Percentiles rank a stretch among this genome's conserved stretches.
phyloP scores from a whole-genome alignment of 2,888 invertebrate genomes.

The Escarpia spicata region DNA sequence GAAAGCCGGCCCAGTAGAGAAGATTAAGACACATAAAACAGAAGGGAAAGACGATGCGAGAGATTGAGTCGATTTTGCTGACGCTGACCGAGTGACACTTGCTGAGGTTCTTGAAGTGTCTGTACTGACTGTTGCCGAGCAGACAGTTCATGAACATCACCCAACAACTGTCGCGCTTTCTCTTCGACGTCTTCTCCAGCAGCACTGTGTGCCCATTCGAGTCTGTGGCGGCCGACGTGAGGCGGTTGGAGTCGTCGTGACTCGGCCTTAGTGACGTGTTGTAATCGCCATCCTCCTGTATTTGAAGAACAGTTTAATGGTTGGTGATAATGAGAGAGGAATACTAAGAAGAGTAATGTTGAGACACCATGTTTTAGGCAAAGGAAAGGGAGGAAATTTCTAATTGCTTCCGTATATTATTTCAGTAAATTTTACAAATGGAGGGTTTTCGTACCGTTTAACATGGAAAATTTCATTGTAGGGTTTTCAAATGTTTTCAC shows the following conservation, averaged over 20 bases:
- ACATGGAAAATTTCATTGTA: too few relatives aligned
- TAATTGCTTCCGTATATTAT: too few relatives aligned
- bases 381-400: too few relatives aligned
- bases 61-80: conserved; percentile 43
- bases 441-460: too few relatives aligned
- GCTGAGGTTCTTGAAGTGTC: conserved; percentile 34
- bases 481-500: too few relatives aligned
- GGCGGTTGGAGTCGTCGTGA: conserved; percentile 25
- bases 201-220: conserved; percentile 38
- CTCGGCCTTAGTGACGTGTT: conserved; percentile 25
- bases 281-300: conserved; percentile 22
- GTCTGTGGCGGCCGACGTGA: conserved; percentile 34
- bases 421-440: too few relatives aligned
- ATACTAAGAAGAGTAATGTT: too few relatives aligned
- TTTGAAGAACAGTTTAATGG: too few relatives aligned
- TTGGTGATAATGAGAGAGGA: too few relatives aligned
- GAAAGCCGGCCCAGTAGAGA: conserved; percentile 45
- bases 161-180: conserved; percentile 38
- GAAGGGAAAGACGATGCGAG: conserved; percentile 44
- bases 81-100: conserved; percentile 38
- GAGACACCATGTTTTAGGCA: too few relatives aligned
- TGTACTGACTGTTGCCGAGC: conserved; percentile 40
- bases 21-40: conserved; percentile 43
- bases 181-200: conserved; percentile 23
- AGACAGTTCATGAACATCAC: conserved; percentile 44